phyloP scores from a whole-genome alignment of 2,113 vertebrate species.

The Tringa solitaria region DNA sequence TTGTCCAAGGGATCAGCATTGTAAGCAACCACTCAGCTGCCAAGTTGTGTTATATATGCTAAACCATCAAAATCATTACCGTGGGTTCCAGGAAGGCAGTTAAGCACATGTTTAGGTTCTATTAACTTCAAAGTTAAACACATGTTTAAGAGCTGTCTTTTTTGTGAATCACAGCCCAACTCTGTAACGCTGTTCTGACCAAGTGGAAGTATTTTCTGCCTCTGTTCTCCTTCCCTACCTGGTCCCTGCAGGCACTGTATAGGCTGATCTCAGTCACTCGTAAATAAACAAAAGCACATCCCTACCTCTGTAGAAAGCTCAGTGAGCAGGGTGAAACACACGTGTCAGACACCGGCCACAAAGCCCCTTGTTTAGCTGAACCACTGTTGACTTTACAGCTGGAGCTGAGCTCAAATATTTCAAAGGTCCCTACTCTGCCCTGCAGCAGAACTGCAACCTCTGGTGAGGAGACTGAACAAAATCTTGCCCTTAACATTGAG shows the following conservation, averaged over 20 bases:
- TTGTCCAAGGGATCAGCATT: not conserved
- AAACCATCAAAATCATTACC: not conserved
- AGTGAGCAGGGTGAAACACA: not conserved
- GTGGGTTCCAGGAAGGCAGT: not conserved
- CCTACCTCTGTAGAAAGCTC: not conserved
- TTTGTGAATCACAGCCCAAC: not conserved
- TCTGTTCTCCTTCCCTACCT: not conserved
- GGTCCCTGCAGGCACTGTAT: accelerated
- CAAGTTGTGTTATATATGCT: not conserved
- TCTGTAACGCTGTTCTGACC: not conserved
- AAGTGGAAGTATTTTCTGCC: not conserved
- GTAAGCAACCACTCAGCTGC: not conserved
- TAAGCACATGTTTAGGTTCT: not conserved
- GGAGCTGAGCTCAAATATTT: not conserved
- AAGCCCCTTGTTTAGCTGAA: not conserved
- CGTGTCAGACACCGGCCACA: not conserved
- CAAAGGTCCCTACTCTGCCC: not conserved
- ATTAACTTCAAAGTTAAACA: not conserved
- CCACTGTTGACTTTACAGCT: not conserved
- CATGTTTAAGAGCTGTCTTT: not conserved
- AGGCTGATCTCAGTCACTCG: not conserved
- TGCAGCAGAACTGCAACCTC: not conserved
- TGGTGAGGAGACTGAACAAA: not conserved
- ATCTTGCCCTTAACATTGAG: no score
- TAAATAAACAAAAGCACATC: not conserved